Evolutionary conservation across 2,797 vertebrate species (phyloP), one percentile per base, ranked within the genome.

Genomic region (Helarctos malayanus): DNA sequence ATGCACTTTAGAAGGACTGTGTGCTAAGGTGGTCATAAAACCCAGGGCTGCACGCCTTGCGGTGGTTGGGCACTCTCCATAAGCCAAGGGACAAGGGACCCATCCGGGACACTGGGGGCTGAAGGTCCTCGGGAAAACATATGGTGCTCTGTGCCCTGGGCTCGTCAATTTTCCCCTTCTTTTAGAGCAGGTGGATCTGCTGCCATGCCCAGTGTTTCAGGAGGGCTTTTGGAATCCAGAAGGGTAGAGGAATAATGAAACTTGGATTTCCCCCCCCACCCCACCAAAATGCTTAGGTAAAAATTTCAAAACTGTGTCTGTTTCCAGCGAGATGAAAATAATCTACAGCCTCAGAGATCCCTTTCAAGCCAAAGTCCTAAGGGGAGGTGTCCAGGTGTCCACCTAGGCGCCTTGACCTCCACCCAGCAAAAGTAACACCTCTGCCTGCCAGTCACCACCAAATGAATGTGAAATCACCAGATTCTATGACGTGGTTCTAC

Each of bases 281-380:
- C 16, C 63, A 65, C 7, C 32, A 94, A 89, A 94, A 92, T 21
- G 35, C 73, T 95, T 25, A 94, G 27, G 59, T 86, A 41, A 75
- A 79, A 91, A 38, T 89, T 45, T 65, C 78, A 78, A 81, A 95
- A 54, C 45, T 88, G 14, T 56, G 65, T 89, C 45, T 91, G 5
- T 91, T 95, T 93, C 68, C 45, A 91, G 54, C 16, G 18, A 35
- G 86, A 84, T 54, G 71, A 95, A 97, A 94, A 88, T 82, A 82
- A 82, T 78, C 54, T 32, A 45, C 8, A 47, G 12, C 61, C n/a
- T 80, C 38, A 23, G 13, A 83, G 25, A 14, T 27, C 68, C 21
- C 16, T 86, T 82, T 32, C 1, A 59, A 61, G 18, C 19, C 38
- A 41, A 61, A 1, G 5, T 56, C 27, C 3, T 47, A 35, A 25